phyloP scores from a whole-genome alignment of 2,113 vertebrate genomes.

The Xenus cinereus region DNA sequence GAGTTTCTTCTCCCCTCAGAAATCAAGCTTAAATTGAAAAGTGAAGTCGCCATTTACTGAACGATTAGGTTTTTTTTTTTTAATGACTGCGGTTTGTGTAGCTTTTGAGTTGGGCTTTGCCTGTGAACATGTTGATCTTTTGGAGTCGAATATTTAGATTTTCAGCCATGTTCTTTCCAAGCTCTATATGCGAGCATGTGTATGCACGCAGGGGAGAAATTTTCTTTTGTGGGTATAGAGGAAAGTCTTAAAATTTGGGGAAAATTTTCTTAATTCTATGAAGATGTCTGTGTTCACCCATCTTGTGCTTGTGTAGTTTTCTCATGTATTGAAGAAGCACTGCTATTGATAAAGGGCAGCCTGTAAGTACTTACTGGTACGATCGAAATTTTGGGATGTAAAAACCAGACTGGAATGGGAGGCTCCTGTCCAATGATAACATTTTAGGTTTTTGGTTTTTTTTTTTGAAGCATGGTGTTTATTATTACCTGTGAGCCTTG shows the following conservation, averaged over 20 bases:
- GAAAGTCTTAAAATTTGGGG: neutral
- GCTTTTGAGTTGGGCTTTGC: neutral
- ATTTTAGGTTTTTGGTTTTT: neutral
- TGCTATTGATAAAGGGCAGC: neutral
- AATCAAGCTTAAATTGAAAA: slow-evolving; percentile 36
- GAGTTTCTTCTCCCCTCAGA: slow-evolving; percentile 46
- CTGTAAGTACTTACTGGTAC: neutral
- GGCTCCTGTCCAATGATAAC: neutral
- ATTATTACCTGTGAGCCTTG: neutral
- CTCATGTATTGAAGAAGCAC: neutral
- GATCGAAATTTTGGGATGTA: rapidly evolving
- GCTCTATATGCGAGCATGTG: rapidly evolving
- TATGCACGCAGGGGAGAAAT: neutral
- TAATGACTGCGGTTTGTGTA: neutral
- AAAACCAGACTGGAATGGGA: neutral
- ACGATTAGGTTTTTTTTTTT: slow-evolving; percentile 11
- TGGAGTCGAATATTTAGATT: neutral
- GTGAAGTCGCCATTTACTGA: slow-evolving; percentile 2
- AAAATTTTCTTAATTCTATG: too few species aligned
- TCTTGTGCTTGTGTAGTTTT: neutral
- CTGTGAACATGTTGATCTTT: neutral
- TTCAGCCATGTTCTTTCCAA: neutral
- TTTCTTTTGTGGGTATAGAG: neutral
- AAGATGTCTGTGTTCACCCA: neutral
- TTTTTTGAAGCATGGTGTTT: rapidly evolving